A percentile compares a stretch with the other conserved stretches of the same genome.
Conservation (phyloP, 2,113 vertebrate species). For the Melanocharis versteri region DNA sequence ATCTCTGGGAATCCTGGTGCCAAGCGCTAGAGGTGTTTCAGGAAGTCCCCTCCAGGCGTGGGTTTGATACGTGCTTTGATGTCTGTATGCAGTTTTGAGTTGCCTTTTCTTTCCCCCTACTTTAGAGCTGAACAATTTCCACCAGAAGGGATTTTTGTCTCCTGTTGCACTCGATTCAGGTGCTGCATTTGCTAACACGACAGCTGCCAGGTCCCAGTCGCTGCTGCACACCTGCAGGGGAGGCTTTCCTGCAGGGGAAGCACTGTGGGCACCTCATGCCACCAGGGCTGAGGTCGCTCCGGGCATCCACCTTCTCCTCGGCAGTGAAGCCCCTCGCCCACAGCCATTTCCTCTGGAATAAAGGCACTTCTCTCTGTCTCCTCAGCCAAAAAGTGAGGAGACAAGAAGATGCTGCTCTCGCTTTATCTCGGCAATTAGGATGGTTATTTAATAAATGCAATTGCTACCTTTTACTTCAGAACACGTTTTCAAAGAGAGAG, state of each 20-base stretch:
- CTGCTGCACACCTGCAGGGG: not conserved
- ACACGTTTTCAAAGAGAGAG: not conserved
- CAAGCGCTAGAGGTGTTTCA: not conserved
- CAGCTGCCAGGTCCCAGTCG: not conserved
- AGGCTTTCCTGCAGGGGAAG: not conserved
- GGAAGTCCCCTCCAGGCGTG: not conserved
- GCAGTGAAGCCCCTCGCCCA: not conserved
- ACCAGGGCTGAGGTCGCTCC: rapidly evolving
- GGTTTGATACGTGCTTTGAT: not conserved
- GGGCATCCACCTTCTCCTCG: not conserved
- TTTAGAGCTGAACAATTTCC: not conserved
- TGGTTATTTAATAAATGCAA: not conserved
- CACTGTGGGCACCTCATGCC: rapidly evolving
- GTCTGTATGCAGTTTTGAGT: not conserved
- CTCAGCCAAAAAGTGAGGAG: not conserved
- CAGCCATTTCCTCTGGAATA: not conserved
- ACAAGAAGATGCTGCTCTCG: not conserved
- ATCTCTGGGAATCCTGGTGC: not conserved
- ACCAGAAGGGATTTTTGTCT: not conserved
- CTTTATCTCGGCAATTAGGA: not conserved
- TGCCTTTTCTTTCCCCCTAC: not conserved
- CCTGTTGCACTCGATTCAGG: not conserved
- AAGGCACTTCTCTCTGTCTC: not conserved
- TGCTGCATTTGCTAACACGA: not conserved
- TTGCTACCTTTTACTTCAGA: not conserved